phyloP scores from a whole-genome alignment of 2,888 invertebrate species.

The Prosapia bicincta region DNA sequence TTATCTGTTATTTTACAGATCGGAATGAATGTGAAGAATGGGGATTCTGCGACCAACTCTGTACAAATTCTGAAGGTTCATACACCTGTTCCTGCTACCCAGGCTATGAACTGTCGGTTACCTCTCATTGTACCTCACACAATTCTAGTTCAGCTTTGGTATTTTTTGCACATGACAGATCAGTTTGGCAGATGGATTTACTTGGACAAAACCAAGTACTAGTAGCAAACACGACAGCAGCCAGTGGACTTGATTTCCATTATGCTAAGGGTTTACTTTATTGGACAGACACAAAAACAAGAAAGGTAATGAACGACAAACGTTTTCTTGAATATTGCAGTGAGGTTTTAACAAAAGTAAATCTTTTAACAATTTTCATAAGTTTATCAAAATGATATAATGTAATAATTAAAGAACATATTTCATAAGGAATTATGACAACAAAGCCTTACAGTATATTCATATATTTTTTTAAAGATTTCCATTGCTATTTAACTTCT shows the following conservation, averaged over 20 bases:
- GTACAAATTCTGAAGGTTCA: constrained; percentile 79
- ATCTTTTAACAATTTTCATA: too few relatives aligned
- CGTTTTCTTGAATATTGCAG: too few relatives aligned
- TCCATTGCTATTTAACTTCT: too few relatives aligned
- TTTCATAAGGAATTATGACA: too few relatives aligned
- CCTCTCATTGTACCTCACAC: constrained; percentile 61
- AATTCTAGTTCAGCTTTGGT: constrained; percentile 51
- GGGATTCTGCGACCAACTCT: constrained; percentile 94
- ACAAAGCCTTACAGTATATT: too few relatives aligned
- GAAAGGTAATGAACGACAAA: too few relatives aligned
- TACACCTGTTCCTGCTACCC: constrained; percentile 80
- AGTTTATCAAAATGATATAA: too few relatives aligned
- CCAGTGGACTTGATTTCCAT: constrained; percentile 83
- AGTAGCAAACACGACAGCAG: constrained; percentile 78
- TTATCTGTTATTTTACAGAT: constrained; percentile 56
- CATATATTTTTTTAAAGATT: too few relatives aligned
- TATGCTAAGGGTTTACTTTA: constrained; percentile 71
- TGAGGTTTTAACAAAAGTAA: too few relatives aligned
- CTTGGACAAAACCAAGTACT: constrained; percentile 51
- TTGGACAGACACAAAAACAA: constrained; percentile 87
- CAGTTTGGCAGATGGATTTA: constrained; percentile 54
- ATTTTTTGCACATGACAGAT: constrained; percentile 47
- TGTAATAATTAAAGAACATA: too few relatives aligned
- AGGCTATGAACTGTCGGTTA: constrained; percentile 64
- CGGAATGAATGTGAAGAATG: constrained; percentile 88